Evolutionary conservation across 64 coral and sea anemone species (phyloP), one percentile per base, ranked within the genome.

Genomic region (Trachythela sp.): DNA sequence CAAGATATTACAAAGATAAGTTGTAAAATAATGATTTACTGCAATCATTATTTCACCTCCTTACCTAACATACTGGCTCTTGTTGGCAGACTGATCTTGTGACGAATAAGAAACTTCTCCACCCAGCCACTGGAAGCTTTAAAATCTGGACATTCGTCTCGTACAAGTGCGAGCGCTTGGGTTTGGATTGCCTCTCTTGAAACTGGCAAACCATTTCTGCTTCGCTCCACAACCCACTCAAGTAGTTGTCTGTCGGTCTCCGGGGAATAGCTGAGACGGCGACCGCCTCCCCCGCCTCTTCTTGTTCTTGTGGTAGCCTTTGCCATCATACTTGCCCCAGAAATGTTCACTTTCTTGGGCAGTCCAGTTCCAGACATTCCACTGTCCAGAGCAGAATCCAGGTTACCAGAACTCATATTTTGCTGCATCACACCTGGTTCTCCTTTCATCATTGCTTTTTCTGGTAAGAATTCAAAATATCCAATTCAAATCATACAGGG

Each of bases 81-180:
- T 0, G 93, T 97, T 29, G 94, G 87, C 50, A 97, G 88, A 18
- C 89, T 88, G 77, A 97, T 84, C 84, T 92, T 97, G 59, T 97
- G 95, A 24, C 95, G 89, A 36, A 86, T 90, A 41, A 97, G 88
- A 84, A 97, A 94, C 51, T 97, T 97, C n/a, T 97, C 95, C 36
- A 97, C 95, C 95, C 95, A 97, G 13, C 95, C 95, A 94, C 95
- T 97, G 0, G 95, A 97, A 3, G 95, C 95, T 49, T 97, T 97
- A 56, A 97, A 97, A 29, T 97, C 95, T 40, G 95, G 95, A 87
- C 95, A 97, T 30, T 97, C 95, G 41, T 94, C 91, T 30, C 93
- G 85, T 45, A 97, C 89, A 40, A 97, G 70, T 31, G 43, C 54
- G 14, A 93, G 88, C 29, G 95, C 95, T 84, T 94, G 93, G 0